Percentiles rank a stretch among this genome's conserved stretches.
phyloP scores from a whole-genome alignment of 1,140 invertebrate species.

The Eupristina koningsbergeri region DNA sequence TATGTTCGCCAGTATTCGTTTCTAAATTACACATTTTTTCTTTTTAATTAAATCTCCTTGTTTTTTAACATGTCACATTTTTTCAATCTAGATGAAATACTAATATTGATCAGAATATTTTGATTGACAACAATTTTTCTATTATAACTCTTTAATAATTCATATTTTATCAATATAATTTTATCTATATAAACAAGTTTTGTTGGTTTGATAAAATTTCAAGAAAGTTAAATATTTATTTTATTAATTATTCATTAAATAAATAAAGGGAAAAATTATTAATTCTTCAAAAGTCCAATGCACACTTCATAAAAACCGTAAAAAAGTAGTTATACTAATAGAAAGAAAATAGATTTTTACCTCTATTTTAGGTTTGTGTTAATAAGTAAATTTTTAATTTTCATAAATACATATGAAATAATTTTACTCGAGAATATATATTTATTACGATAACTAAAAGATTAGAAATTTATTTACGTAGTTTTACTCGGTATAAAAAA shows the following conservation, averaged over 20 bases:
- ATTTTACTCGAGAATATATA: background rate
- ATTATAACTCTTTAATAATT: too few relatives aligned
- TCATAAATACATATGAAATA: too few relatives aligned
- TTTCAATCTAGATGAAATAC: background rate
- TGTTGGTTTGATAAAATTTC: slow-evolving; percentile 6
- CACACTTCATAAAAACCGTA: too few relatives aligned
- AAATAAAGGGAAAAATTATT: background rate
- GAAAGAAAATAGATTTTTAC: too few relatives aligned
- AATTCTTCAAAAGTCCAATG: background rate
- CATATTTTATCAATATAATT: too few relatives aligned
- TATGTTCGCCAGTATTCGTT: background rate
- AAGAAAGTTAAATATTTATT: background rate
- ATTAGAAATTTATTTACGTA: background rate
- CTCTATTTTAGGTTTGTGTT: too few relatives aligned
- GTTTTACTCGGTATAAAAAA: background rate
- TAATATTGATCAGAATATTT: background rate
- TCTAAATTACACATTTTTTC: background rate
- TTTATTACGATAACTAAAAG: background rate
- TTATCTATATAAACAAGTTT: background rate
- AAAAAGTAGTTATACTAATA: too few relatives aligned
- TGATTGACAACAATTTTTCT: background rate
- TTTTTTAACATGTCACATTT: background rate
- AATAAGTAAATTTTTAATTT: too few relatives aligned
- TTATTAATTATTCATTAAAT: background rate
- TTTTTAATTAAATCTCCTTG: background rate